A percentile compares a stretch with the other conserved stretches of the same genome.
Conservation (phyloP, 2,888 invertebrate genomes). For the Ichneumon xanthorius region DNA sequence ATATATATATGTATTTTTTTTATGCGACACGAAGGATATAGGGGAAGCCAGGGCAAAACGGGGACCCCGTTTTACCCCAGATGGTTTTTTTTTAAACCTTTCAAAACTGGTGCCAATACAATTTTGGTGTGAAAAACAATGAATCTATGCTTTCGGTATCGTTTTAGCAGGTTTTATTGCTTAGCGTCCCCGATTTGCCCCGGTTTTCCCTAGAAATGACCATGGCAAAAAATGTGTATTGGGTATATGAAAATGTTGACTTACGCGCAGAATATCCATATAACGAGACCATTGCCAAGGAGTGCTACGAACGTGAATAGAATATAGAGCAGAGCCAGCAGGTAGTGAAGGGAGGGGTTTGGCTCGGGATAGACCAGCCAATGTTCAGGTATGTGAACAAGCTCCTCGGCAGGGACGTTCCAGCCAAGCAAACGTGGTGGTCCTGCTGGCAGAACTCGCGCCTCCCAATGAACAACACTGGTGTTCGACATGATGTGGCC, state of each 20-base stretch:
- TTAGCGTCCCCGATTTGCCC: too few relatives aligned
- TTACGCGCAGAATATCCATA: conserved; percentile 93
- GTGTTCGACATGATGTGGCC: conserved; percentile 79
- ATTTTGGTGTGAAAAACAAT: too few relatives aligned
- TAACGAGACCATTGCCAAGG: conserved; percentile 93
- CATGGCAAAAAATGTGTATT: background rate
- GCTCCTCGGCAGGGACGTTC: conserved; percentile 91
- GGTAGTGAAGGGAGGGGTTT: conserved; percentile 92
- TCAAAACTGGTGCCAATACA: too few relatives aligned
- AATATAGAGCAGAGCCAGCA: conserved; percentile 91
- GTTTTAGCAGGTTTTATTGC: too few relatives aligned
- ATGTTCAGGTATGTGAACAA: conserved; percentile 90
- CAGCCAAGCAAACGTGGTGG: conserved; percentile 88
- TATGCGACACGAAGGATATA: background rate
- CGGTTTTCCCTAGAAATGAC: too few relatives aligned
- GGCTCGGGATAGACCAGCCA: conserved; percentile 93
- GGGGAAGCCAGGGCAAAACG: too few relatives aligned
- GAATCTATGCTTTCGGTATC: too few relatives aligned
- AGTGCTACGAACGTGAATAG: conserved; percentile 91
- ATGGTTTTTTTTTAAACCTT: too few relatives aligned
- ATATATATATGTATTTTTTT: background rate
- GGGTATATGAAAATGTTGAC: conserved; percentile 77
- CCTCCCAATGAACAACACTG: conserved; percentile 80
- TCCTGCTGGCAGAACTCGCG: conserved; percentile 80
- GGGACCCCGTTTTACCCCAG: too few relatives aligned